Evolutionary conservation across 64 coral and sea anemone species (phyloP), one percentile per base, ranked within the genome.

Genomic region (Stichodactyla helianthus): DNA sequence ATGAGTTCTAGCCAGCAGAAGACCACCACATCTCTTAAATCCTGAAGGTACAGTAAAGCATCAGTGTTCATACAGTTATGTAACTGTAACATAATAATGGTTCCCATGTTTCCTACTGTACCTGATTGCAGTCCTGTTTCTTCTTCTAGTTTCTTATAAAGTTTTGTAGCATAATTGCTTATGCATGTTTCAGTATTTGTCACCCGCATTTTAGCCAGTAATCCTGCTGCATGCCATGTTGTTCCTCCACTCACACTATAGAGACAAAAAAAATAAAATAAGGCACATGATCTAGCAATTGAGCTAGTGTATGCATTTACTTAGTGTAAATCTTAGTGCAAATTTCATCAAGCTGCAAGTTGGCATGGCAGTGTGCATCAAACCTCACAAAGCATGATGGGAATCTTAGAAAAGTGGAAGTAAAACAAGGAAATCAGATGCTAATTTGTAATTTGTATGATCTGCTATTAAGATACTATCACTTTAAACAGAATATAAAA

Each of bases 151-250:
- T 76, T 60, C 7, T 59, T 85, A 82, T 93, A 93, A 55, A 88
- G 67, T 50, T 79, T 79, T 52, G 71, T 56, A 85, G 76, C 88
- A 79, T 93, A 89, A 7, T 86, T 65, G 53, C 58, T 52, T 19
- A 93, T 19, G 50, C 57, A 68, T 6, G 70, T 89, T 44, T 89
- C 92, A 25, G 51, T 59, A 64, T 57, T 31, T 53, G 81, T 89
- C 54, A 35, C 57, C 26, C 87, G 82, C 59, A 93, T 53, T 86
- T 58, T 85, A 23, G 19, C 19, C 51, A 93, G 53, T 26, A 93
- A 78, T 67, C 87, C 87, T 64, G 11, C 83, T 78, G 92, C 87
- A 74, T 93, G 92, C 92, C 92, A 93, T 50, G 92, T 89, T 56
- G 92, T 86, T 26, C 92, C 92, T 51, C 92, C 87, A 59, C 87